Evolutionary conservation across 2,113 vertebrate species (phyloP).

Genomic region (Romanogobio albipinnatus): DNA sequence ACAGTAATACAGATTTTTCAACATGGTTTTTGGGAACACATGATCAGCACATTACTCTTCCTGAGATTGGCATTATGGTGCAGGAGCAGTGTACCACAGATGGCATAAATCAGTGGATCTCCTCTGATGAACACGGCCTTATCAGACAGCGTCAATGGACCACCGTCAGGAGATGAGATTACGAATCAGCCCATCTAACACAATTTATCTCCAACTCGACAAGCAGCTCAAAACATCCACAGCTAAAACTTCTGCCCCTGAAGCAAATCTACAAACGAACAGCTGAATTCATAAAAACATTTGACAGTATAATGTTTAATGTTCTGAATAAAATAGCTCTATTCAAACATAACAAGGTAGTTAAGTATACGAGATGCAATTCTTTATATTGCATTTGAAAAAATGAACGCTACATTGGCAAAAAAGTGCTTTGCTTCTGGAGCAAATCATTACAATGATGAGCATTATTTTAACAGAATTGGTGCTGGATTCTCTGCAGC

Average conservation of each 20-base stretch:
- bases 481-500: slow-evolving; percentile 25
- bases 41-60: slow-evolving; percentile 54
- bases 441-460: slow-evolving; percentile 22
- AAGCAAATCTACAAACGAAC: neutral
- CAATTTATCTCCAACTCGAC: slow-evolving; percentile 63
- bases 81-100: slow-evolving; percentile 47
- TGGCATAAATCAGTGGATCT: slow-evolving; percentile 61
- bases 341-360: slow-evolving; percentile 8
- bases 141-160: slow-evolving; percentile 61
- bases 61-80: slow-evolving; percentile 42
- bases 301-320: neutral
- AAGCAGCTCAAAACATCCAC: slow-evolving; percentile 42
- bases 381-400: slow-evolving; percentile 10
- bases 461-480: slow-evolving; percentile 29
- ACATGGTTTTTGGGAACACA: slow-evolving; percentile 38
- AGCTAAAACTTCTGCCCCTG: neutral
- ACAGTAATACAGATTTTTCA: slow-evolving; percentile 10
- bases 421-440: neutral
- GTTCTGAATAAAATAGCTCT: neutral
- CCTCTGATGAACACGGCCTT: slow-evolving; percentile 57
- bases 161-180: slow-evolving; percentile 65
- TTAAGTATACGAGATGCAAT: slow-evolving; percentile 6
- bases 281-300: neutral
- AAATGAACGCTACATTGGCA: neutral
- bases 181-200: slow-evolving; percentile 55